Evolutionary conservation across 2,113 vertebrate species (phyloP).

Genomic region (Ibidorhyncha struthersii): DNA sequence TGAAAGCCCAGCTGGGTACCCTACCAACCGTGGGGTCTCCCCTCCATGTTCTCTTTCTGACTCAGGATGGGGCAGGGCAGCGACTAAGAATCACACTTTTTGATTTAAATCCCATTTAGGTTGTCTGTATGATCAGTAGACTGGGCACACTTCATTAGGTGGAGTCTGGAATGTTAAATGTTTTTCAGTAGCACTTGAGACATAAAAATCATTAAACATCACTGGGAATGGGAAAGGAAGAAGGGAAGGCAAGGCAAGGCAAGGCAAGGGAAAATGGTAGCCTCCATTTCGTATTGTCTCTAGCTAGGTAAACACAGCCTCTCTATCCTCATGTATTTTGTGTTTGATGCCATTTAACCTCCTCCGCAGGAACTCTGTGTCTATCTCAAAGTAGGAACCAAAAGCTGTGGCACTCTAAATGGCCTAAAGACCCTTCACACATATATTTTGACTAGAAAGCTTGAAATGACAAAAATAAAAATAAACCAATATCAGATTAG

Average conservation of each 20-base stretch:
- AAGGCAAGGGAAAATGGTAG: background rate
- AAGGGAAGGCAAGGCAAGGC: background rate
- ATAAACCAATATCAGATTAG: background rate
- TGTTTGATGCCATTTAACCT: background rate
- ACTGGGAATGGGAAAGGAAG: background rate
- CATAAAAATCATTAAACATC: background rate
- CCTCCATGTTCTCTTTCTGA: background rate
- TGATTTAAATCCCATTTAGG: background rate
- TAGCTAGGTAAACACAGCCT: background rate
- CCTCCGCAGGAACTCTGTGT: background rate
- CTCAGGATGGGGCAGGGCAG: background rate
- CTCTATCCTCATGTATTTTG: background rate
- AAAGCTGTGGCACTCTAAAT: background rate
- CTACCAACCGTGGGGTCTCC: background rate
- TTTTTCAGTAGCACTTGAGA: background rate
- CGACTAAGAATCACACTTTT: background rate
- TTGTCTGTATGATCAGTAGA: background rate
- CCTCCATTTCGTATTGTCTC: background rate
- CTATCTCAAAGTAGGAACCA: background rate
- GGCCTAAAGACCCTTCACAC: background rate
- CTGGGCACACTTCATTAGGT: background rate
- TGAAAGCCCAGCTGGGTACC: background rate
- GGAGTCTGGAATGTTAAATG: background rate
- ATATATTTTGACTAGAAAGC: background rate
- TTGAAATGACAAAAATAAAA: background rate